Conservation (phyloP, 2,113 vertebrate genomes). For the Chascanopsetta lugubris region DNA sequence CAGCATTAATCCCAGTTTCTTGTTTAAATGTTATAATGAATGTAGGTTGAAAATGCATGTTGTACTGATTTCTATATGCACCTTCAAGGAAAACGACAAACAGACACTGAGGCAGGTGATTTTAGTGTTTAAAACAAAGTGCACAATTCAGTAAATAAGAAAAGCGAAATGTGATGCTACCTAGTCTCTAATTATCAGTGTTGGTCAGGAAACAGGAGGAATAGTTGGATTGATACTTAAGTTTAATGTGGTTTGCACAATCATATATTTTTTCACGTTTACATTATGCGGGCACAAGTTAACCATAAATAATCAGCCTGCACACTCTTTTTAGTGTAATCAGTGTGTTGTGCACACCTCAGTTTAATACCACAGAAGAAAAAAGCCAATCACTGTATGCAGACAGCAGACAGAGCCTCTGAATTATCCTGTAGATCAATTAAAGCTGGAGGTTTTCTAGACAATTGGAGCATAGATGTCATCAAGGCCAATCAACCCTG, state of each 20-base stretch:
- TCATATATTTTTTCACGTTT: neutral
- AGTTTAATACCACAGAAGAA: slow-evolving; percentile 29
- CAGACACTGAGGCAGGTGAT: too few species aligned
- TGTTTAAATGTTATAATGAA: neutral
- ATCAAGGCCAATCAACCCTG: slow-evolving; percentile 81
- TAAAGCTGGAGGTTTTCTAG: slow-evolving; percentile 78
- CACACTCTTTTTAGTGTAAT: slow-evolving; percentile 19
- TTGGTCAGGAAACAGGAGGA: too few species aligned
- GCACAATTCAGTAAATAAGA: neutral
- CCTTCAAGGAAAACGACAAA: too few species aligned
- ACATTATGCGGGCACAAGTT: slow-evolving; percentile 4
- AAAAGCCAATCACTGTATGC: slow-evolving; percentile 61
- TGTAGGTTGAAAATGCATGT: too few species aligned
- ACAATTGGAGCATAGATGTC: slow-evolving; percentile 82
- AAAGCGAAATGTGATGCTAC: too few species aligned
- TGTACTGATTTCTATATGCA: too few species aligned
- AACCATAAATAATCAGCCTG: slow-evolving; percentile 1
- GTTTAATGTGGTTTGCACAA: too few species aligned
- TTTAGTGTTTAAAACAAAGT: too few species aligned
- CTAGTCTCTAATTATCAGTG: too few species aligned
- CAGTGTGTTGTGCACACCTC: slow-evolving; percentile 30
- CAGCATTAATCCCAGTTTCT: neutral
- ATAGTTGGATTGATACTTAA: too few species aligned
- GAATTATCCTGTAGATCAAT: slow-evolving; percentile 72
- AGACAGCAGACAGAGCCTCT: slow-evolving; percentile 51